A percentile compares a stretch with the other conserved stretches of the same genome.
Evolutionary conservation across 30 jellyfish, hydroid and myxozoan species (phyloP).

Genomic region (Hydractinia symbiolongicarpus): DNA sequence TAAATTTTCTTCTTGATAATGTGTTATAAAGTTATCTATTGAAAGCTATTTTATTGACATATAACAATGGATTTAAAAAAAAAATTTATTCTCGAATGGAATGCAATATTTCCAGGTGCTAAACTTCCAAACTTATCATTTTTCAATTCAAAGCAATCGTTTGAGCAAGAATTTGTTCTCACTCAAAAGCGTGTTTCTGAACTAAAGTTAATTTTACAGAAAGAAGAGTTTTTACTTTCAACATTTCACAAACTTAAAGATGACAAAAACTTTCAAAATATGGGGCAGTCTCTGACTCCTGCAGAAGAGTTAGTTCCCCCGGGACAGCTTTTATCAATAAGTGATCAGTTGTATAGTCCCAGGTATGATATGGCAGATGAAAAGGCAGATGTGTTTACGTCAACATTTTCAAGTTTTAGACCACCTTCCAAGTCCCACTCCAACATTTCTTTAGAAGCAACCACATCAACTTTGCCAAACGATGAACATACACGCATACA

Average conservation of each 20-base stretch:
- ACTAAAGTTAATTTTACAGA: constrained; percentile 36
- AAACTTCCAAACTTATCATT: constrained; percentile 60
- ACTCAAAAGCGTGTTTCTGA: constrained; percentile 39
- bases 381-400: neutral
- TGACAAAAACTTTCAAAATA: neutral
- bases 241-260: constrained; percentile 30
- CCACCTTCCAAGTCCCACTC: neutral
- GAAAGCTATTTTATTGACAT: no score
- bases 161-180: constrained; percentile 44
- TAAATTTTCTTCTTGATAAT: no score
- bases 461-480: neutral
- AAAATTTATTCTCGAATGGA: constrained; percentile 66
- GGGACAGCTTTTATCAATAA: neutral
- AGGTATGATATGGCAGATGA: neutral
- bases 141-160: constrained; percentile 33
- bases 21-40: no score
- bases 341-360: constrained; percentile 9
- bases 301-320: constrained; percentile 1
- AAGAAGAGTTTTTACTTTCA: constrained; percentile 55
- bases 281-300: constrained; percentile 3
- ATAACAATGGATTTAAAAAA: constrained; percentile 50
- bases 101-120: constrained; percentile 54
- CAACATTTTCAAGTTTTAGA: constrained; percentile 28
- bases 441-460: neutral
- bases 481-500: neutral